These are phyloP conservation scores for Etheostoma cragini DNA, from an alignment of 2,113 vertebrate genomes.

Conservation along the genomic window DNA sequence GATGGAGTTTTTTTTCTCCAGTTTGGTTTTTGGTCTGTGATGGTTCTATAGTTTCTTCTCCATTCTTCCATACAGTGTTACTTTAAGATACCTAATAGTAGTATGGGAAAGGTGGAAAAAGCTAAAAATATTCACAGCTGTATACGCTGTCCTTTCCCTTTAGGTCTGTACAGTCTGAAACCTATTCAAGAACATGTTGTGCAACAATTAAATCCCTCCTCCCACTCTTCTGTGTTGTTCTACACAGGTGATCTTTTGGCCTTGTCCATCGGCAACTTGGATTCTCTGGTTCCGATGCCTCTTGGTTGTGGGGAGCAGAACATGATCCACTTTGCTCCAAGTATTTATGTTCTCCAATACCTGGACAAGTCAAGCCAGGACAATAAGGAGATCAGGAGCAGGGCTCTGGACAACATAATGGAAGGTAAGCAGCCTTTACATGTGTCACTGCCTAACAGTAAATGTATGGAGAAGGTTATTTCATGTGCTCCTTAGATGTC, in stretches of 20 bases:
- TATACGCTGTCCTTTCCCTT: background rate
- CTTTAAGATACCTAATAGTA: background rate
- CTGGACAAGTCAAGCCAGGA: slow-evolving; percentile 82
- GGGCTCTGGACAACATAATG: slow-evolving; percentile 83
- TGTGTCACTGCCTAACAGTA: background rate
- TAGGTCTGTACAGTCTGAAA: background rate
- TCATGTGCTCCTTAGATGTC: background rate
- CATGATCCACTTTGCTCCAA: slow-evolving; percentile 92
- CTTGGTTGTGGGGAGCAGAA: slow-evolving; percentile 93
- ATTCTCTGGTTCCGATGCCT: slow-evolving; percentile 87
- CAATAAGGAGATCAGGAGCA: slow-evolving; percentile 80
- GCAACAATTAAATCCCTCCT: background rate
- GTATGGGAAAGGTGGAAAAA: background rate
- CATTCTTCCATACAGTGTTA: background rate
- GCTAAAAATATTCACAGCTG: background rate
- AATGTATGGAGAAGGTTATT: background rate
- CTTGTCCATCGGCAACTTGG: slow-evolving; percentile 86
- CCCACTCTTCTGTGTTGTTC: background rate
- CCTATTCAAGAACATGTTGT: background rate
- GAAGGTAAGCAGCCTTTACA: slow-evolving; percentile 81
- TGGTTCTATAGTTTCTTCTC: slow-evolving; percentile 1
- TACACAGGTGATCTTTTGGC: slow-evolving; percentile 89
- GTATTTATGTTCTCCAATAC: slow-evolving; percentile 90
- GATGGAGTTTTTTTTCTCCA: background rate
- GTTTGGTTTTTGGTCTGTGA: background rate